Evolutionary conservation across 2,113 vertebrate genomes (phyloP).

Genomic region (Nannobrachium achirus): DNA sequence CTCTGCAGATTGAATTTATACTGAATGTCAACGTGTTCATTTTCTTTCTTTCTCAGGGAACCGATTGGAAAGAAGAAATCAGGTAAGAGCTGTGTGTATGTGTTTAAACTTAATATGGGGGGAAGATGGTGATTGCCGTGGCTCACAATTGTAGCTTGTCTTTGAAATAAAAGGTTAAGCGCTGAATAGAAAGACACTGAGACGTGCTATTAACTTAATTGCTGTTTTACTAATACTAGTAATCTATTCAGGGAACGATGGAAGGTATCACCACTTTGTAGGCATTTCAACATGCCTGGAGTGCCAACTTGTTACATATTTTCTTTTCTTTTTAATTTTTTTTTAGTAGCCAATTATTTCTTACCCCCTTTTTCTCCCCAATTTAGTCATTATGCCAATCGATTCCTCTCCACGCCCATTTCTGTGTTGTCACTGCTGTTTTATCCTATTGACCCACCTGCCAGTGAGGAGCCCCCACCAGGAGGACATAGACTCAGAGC

Average conservation of each 20-base stretch:
- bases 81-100: conserved; percentile 80
- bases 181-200: background rate
- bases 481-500: too few species aligned
- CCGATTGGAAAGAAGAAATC: conserved; percentile 92
- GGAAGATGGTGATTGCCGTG: background rate
- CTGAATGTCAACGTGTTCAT: conserved; percentile 29
- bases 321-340: too few species aligned
- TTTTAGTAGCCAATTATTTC: too few species aligned
- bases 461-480: too few species aligned
- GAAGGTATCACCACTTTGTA: background rate
- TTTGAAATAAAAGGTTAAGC: background rate
- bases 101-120: conserved; percentile 5
- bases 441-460: too few species aligned
- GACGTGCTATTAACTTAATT: conserved; percentile 7
- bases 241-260: background rate
- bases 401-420: too few species aligned
- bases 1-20: background rate
- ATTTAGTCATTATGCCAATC: too few species aligned
- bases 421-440: too few species aligned
- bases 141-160: background rate
- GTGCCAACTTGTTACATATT: too few species aligned
- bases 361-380: too few species aligned
- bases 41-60: conserved; percentile 82
- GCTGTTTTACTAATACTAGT: background rate
- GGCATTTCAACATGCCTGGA: too few species aligned